Percentiles rank a stretch among this genome's conserved stretches.
Evolutionary conservation across 2,113 vertebrate genomes (phyloP).

Genomic region (Notarius quadriscutis): DNA sequence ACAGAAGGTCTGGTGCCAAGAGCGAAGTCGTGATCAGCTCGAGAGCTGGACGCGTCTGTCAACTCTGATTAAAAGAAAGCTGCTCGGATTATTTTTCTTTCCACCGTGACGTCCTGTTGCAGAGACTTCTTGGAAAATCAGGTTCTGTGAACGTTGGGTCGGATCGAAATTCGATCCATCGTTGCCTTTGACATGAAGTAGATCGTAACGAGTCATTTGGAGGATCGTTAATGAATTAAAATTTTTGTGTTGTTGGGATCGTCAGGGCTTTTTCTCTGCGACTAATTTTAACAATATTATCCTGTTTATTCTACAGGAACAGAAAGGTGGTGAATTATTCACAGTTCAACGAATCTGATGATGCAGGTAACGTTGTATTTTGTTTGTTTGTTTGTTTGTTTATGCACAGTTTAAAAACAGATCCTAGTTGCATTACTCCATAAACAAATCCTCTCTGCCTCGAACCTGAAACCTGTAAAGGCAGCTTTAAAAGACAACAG

Average conservation of each 20-base stretch:
- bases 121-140: background rate
- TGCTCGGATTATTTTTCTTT: background rate
- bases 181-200: background rate
- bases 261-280: background rate
- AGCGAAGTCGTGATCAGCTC: no score
- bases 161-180: background rate
- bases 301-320: constrained; percentile 79
- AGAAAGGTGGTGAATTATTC: constrained; percentile 99
- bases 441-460: background rate
- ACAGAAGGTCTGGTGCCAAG: background rate
- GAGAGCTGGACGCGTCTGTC: background rate
- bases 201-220: constrained; percentile 1
- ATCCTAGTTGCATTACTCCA: background rate
- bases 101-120: background rate
- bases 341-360: constrained; percentile 98
- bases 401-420: no score
- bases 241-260: no score
- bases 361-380: constrained; percentile 70
- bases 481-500: background rate
- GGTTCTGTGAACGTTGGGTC: background rate
- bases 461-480: background rate
- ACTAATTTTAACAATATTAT: background rate
- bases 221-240: background rate
- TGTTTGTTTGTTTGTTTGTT: background rate
- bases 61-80: background rate